phyloP scores from a whole-genome alignment of 2,113 vertebrate species.

The Tragelaphus strepsiceros region DNA sequence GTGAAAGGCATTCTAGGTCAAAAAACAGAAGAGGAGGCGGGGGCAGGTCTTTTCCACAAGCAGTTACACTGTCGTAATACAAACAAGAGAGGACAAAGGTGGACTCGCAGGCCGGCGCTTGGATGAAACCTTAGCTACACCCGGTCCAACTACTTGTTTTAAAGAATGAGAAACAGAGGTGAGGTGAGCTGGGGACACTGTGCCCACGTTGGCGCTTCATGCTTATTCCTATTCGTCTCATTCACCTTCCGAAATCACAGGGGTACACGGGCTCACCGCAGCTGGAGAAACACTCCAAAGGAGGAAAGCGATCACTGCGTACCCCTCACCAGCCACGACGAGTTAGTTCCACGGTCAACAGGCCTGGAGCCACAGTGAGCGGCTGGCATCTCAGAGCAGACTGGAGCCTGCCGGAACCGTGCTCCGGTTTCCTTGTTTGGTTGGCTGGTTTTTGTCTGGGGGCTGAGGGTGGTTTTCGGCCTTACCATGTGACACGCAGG shows the following conservation, averaged over 20 bases:
- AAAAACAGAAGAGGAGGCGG: background rate
- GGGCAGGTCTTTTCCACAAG: background rate
- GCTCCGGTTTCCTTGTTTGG: background rate
- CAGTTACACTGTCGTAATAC: background rate
- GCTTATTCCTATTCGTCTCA: background rate
- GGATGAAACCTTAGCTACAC: background rate
- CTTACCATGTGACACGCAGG: background rate
- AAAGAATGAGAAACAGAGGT: background rate
- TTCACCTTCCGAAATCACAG: background rate
- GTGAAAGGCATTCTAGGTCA: background rate
- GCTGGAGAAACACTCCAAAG: background rate
- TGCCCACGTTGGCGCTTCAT: rapidly evolving
- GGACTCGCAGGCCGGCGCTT: background rate
- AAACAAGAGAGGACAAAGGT: background rate
- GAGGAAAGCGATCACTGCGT: background rate
- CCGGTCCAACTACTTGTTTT: background rate
- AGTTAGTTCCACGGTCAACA: background rate
- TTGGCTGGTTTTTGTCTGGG: background rate
- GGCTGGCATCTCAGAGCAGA: background rate
- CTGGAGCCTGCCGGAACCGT: no score
- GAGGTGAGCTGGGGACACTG: background rate
- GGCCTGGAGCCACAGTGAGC: background rate
- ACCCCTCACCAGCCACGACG: background rate
- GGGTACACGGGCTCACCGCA: background rate
- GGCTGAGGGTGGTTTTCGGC: rapidly evolving